Evolutionary conservation across 2,113 vertebrate species (phyloP).

Genomic region (Trochalopteron elliotii): DNA sequence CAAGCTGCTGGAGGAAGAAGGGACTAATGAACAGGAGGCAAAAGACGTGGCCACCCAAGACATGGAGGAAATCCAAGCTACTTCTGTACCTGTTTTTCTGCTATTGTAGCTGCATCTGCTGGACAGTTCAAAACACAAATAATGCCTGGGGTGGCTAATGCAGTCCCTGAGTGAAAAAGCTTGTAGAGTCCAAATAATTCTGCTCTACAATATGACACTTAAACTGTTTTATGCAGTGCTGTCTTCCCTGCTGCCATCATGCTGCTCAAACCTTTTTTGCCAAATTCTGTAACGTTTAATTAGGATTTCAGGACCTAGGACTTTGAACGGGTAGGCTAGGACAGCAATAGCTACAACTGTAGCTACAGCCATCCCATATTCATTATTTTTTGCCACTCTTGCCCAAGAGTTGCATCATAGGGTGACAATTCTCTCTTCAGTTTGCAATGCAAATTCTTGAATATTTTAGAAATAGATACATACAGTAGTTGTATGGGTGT

Average conservation of each 20-base stretch:
- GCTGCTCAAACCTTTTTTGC: neutral
- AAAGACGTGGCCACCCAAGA: neutral
- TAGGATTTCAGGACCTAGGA: neutral
- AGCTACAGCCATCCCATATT: neutral
- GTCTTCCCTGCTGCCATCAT: neutral
- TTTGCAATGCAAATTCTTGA: neutral
- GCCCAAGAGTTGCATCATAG: neutral
- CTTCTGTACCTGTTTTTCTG: neutral
- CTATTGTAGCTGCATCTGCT: neutral
- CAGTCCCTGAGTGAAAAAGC: neutral
- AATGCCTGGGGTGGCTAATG: neutral
- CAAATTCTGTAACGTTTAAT: neutral
- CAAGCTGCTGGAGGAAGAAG: constrained; percentile 4
- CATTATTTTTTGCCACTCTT: neutral
- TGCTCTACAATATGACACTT: neutral
- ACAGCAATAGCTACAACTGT: neutral
- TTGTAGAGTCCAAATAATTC: neutral
- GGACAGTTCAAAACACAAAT: neutral
- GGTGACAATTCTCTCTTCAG: neutral
- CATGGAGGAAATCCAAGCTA: neutral
- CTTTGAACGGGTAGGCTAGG: neutral
- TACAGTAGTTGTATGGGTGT: neutral
- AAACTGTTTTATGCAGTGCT: neutral
- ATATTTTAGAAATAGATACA: neutral
- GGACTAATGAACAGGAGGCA: neutral